Evolutionary conservation across 1,140 invertebrate species (phyloP).

Genomic region (Philopotamus ludificatus): DNA sequence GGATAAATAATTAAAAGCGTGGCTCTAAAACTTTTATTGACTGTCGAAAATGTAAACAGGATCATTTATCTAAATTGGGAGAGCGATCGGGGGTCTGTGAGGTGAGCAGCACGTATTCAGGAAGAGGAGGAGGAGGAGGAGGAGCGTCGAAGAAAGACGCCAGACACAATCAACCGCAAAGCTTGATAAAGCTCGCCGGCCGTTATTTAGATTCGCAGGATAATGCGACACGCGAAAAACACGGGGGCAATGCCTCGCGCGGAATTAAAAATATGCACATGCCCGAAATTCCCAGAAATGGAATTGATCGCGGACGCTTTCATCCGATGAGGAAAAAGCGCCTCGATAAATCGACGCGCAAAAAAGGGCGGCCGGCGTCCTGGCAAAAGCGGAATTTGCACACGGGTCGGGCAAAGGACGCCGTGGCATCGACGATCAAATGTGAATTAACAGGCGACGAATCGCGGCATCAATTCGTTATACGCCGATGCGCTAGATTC

Average conservation of each 20-base stretch:
- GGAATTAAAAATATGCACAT: no score
- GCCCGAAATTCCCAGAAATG: no score
- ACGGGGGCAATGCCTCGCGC: no score
- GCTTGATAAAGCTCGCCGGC: no score
- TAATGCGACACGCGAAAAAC: no score
- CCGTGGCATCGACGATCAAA: not conserved
- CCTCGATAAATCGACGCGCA: not conserved
- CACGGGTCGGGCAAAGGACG: not conserved
- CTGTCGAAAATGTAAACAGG: not conserved
- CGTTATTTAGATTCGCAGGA: no score
- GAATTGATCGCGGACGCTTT: no score
- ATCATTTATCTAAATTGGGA: not conserved
- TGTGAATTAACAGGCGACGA: no score
- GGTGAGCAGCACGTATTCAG: not conserved
- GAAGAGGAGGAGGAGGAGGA: not conserved
- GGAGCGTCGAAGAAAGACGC: not conserved
- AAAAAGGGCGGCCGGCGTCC: not conserved
- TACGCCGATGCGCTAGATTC: not conserved
- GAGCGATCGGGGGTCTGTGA: not conserved
- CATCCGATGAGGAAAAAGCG: not conserved
- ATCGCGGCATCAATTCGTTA: not conserved
- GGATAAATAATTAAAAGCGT: not conserved
- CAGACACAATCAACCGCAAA: not conserved
- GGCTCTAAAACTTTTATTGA: not conserved
- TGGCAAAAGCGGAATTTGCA: not conserved